These are phyloP conservation scores for Nowickia ferox DNA, from an alignment of 2,888 invertebrate genomes.

Conservation along the genomic window DNA sequence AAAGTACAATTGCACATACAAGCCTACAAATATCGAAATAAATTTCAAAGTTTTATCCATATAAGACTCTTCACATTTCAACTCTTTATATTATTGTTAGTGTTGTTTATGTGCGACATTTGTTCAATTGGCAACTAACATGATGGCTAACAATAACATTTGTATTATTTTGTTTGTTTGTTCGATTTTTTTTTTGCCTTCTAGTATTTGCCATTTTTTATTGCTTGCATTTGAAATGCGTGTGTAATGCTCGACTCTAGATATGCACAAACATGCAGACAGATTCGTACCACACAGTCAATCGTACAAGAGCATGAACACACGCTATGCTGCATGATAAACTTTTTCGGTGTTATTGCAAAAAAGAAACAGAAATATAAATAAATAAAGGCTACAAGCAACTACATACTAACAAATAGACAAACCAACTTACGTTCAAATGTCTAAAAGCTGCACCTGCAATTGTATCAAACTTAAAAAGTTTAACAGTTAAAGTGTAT, in stretches of 20 bases:
- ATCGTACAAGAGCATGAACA: constrained; percentile 13
- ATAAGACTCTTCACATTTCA: constrained; percentile 71
- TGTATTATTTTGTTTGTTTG: constrained; percentile 64
- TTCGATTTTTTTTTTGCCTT: constrained; percentile 10
- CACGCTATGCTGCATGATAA: constrained; percentile 40
- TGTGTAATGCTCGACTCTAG: constrained; percentile 39
- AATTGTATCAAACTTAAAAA: constrained; percentile 71
- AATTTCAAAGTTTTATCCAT: constrained; percentile 63
- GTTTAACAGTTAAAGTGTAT: constrained; percentile 70
- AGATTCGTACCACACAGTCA: no score
- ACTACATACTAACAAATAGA: background rate
- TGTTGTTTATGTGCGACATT: constrained; percentile 72
- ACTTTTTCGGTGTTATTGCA: constrained; percentile 53
- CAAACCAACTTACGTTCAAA: constrained; percentile 38
- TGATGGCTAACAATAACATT: constrained; percentile 72
- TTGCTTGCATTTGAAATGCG: constrained; percentile 59
- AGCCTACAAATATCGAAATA: constrained; percentile 23
- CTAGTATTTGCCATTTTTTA: constrained; percentile 56
- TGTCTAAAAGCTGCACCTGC: constrained; percentile 71
- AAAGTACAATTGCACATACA: background rate
- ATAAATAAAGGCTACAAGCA: constrained; percentile 37
- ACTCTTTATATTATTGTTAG: constrained; percentile 71
- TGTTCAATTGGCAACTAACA: constrained; percentile 72
- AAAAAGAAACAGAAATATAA: constrained; percentile 6
- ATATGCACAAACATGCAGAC: background rate